Percentiles rank a stretch among this genome's conserved stretches.
Conservation (phyloP, 2,113 vertebrate genomes). For the Eretmochelys imbricata region DNA sequence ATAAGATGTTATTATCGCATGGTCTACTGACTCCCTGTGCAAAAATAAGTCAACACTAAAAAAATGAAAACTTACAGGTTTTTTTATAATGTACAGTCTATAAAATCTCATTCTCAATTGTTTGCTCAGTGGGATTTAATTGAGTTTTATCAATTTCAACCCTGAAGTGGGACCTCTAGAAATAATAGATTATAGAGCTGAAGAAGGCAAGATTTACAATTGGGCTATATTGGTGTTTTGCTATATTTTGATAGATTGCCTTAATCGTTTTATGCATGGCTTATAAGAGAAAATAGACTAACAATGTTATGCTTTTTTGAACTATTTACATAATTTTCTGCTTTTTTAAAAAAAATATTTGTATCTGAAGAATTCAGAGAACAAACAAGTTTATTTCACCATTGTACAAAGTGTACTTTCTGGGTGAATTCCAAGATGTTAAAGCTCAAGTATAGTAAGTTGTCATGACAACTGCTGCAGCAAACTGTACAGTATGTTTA, state of each 20-base stretch:
- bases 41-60: background rate
- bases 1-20: background rate
- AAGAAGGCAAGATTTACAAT: slow-evolving; percentile 45
- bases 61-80: background rate
- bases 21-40: background rate
- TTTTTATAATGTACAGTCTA: background rate
- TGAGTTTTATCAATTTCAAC: slow-evolving; percentile 44
- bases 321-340: background rate
- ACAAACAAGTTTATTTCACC: slow-evolving; percentile 47
- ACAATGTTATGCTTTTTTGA: slow-evolving; percentile 17
- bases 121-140: slow-evolving; percentile 21
- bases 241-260: slow-evolving; percentile 55
- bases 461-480: slow-evolving; percentile 46
- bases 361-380: slow-evolving; percentile 51
- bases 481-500: background rate
- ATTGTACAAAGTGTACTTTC: slow-evolving; percentile 65
- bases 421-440: slow-evolving; percentile 58
- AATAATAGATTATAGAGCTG: slow-evolving; percentile 33
- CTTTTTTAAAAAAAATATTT: background rate
- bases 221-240: slow-evolving; percentile 36
- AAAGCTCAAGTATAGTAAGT: slow-evolving; percentile 62
- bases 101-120: background rate
- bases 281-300: slow-evolving; percentile 42
- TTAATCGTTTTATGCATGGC: slow-evolving; percentile 40
- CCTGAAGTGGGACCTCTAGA: slow-evolving; percentile 3